A percentile compares a stretch with the other conserved stretches of the same genome.
Conservation (phyloP, 2,888 invertebrate genomes). For the Cantharis rufa region DNA sequence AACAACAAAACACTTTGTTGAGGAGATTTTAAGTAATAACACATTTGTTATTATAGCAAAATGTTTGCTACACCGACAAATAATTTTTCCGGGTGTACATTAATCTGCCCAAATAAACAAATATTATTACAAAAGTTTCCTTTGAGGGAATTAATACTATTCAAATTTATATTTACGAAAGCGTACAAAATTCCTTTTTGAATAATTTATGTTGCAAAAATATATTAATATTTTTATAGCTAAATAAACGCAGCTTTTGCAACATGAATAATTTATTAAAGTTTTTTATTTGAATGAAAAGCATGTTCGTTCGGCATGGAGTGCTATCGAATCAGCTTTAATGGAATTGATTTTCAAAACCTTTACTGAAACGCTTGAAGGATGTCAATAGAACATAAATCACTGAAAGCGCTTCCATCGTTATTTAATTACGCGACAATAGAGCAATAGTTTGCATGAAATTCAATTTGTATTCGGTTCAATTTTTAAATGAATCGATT, state of each 20-base stretch:
- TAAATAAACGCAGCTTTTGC: neutral
- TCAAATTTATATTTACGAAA: neutral
- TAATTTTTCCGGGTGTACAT: too few relatives aligned
- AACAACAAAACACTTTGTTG: too few relatives aligned
- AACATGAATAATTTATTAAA: neutral
- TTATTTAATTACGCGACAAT: neutral
- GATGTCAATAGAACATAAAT: neutral
- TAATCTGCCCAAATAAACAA: too few relatives aligned
- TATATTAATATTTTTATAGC: neutral
- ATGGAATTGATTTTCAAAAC: neutral
- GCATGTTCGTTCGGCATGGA: neutral
- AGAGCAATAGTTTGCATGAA: neutral
- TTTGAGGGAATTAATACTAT: too few relatives aligned
- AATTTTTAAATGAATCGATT: neutral
- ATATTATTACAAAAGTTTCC: too few relatives aligned
- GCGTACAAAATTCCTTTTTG: neutral
- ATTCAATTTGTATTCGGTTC: neutral
- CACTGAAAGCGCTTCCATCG: neutral
- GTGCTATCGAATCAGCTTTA: slow-evolving; percentile 1
- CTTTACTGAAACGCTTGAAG: neutral
- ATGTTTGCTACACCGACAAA: too few relatives aligned
- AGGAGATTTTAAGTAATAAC: too few relatives aligned
- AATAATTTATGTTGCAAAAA: neutral
- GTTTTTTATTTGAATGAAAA: neutral
- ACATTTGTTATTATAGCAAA: too few relatives aligned